Base-by-base conservation (phyloP, 1,140 invertebrate species). In the Rhyacophila brunnea region DNA sequence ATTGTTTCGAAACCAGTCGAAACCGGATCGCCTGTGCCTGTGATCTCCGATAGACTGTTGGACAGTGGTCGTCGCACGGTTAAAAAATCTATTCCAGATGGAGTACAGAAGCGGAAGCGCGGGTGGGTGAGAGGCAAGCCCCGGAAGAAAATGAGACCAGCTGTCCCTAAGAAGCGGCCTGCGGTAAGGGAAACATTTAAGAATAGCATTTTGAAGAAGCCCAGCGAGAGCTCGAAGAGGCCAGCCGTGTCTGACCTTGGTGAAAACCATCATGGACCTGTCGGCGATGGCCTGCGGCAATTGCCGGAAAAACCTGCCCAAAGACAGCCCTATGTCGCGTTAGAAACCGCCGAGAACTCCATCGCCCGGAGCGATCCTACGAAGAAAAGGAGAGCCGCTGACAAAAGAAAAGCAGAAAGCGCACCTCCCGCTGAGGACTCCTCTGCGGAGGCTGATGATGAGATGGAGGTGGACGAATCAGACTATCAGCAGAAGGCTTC, bases 401-500 rank as follows among this genome's bases (percentile, higher is more conserved):
- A 82, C n/a, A 83, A 83, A 47, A 80, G 78, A 58, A 82, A 81
- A 56, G 61, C 44, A 48, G 44, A 47, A 10, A 62, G 58, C 18
- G 80, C 72, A 9, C 77, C 44, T 71, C 4, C 9, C 58, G 78
- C 76, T 23, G 82, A 84, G 70, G 81, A 83, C 68, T 84, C 82
- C 0, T 83, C 80, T 17, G 81, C 81, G 3, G 82, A 84, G 68
- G 81, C 81, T 15, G 82, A 83, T 69, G 81, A 85, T 67, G 82
- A 85, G 68, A 83, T 83, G 81, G 81, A 84, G 64, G 78, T 81
- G 19, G 81, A 85, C 51, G 81, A 83, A 68, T 68, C 73, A 10
- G 74, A 79, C 60, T 53, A 62, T 55, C 17, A 60, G 43, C 44
- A 57, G 40, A 60, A 58, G 53, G 36, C 48, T 15, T 32, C 20